Base-by-base conservation (phyloP, 2,113 vertebrate genomes). In the Microcebus ravelobensis region DNA sequence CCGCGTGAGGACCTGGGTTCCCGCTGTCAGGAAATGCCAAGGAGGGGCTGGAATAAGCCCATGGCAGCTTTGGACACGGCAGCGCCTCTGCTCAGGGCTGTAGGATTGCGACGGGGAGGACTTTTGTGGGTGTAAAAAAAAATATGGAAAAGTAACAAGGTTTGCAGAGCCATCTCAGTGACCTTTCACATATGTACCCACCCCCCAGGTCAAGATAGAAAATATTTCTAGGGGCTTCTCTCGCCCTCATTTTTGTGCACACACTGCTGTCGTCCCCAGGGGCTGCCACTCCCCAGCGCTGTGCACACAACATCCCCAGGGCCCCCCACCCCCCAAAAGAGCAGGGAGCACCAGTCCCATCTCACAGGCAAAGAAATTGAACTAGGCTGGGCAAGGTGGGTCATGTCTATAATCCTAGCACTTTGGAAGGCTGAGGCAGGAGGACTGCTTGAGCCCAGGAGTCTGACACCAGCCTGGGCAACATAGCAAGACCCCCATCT, bases 11-110 rank as follows among this genome's bases (percentile, higher is more conserved):
- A 61, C n/a, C 93, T n/a, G 63, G n/a, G 48, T 23, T 84, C 71
- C 71, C 74, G 77, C 67, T 77, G 90, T 29, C 82, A 52, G 95
- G 96, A 94, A 93, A 94, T 42, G 90, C 73, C 13, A 1, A 39
- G 63, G 11, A 36, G 6, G 8, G 52, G 48, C 34, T 6, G 55
- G 50, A 12, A 34, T 15, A 20, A 45, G 39, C 65, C 18, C 36
- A 0, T 1, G n/a, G 29, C 2, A 5, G 25, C 50, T 67, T n/a
- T 2, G 23, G 70, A 20, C 48, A 2, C 1, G 4, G n/a, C n/a
- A 3, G 36, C 4, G 61, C 29, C 65, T 63, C 45, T 13, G 76
- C 45, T 59, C 39, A 8, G 74, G 14, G 9, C 8, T 31, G 25
- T n/a, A 2, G 48, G 20, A 18, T 1, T 1, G 3, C 3, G 8